Evolutionary conservation across 2,113 vertebrate species (phyloP).

Genomic region (Gopherus flavomarginatus): DNA sequence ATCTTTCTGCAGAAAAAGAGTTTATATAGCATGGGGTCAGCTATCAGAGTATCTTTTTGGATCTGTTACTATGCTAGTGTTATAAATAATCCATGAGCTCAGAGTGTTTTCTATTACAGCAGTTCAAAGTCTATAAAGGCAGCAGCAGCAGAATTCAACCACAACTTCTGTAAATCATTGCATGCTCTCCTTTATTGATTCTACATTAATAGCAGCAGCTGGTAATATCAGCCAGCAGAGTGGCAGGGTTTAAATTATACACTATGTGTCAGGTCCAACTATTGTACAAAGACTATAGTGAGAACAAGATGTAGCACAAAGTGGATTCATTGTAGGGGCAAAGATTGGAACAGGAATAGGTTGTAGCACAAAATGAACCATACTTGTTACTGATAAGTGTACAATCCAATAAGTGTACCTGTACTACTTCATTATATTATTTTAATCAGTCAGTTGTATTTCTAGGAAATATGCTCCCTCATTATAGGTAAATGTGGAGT

Average conservation of each 20-base stretch:
- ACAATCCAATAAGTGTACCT: conserved; percentile 3
- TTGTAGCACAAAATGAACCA: not conserved
- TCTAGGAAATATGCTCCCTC: conserved; percentile 4
- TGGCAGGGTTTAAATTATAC: not conserved
- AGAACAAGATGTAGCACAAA: conserved; percentile 36
- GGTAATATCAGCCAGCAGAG: not conserved
- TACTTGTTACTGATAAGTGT: not conserved
- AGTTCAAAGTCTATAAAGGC: not conserved
- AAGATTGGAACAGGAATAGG: not conserved
- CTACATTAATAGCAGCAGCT: not conserved
- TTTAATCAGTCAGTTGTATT: conserved; percentile 46
- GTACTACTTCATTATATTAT: conserved; percentile 12
- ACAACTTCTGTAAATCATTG: not conserved
- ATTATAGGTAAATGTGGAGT: conserved; percentile 46
- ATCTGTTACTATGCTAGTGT: not conserved
- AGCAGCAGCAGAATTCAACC: not conserved
- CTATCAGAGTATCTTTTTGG: not conserved
- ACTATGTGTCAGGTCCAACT: not conserved
- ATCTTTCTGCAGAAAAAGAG: not conserved
- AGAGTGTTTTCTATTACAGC: not conserved
- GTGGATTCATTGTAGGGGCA: conserved; percentile 9
- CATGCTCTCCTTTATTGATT: not conserved
- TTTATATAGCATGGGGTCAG: not conserved
- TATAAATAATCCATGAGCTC: not conserved
- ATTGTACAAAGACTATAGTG: conserved; percentile 18